Evolutionary conservation across 2,797 vertebrate genomes (phyloP).

Genomic region (Spondyliosoma cantharus): DNA sequence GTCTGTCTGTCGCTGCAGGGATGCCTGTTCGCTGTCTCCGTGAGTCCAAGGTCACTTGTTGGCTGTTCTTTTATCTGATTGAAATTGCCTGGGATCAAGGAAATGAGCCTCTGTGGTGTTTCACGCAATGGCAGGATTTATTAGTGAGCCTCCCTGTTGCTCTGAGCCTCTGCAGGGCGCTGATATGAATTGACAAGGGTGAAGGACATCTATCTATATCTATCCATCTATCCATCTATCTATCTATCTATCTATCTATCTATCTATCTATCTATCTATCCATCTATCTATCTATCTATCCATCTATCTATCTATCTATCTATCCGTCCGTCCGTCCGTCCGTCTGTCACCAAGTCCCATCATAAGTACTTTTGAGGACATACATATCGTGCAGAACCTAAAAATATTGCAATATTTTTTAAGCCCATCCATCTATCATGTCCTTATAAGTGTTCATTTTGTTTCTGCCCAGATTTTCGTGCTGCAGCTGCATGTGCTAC

Average conservation of each 20-base stretch:
- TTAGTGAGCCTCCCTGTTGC: conserved; percentile 63
- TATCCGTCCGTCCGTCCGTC: no score
- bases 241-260: conserved; percentile 21
- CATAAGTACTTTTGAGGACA: no score
- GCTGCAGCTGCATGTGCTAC: conserved; percentile 59
- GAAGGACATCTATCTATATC: conserved; percentile 16
- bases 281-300: conserved; percentile 22
- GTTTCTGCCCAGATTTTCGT: conserved; percentile 54
- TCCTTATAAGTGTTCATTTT: conserved; percentile 42
- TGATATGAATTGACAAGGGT: conserved; percentile 59
- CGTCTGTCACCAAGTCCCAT: no score
- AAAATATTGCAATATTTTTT: no score
- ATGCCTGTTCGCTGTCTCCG: conserved; percentile 64
- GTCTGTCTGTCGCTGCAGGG: conserved; percentile 68
- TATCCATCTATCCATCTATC: conserved; percentile 23
- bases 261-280: conserved; percentile 29
- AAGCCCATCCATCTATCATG: neutral
- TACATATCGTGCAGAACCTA: no score
- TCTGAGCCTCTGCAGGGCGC: conserved; percentile 52
- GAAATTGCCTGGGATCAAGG: conserved; percentile 77
- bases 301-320: conserved; percentile 13
- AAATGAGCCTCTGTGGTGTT: conserved; percentile 68
- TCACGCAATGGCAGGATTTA: conserved; percentile 74
- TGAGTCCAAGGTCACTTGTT: conserved; percentile 78
- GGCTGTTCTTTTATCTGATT: conserved; percentile 80